Conservation (phyloP, 2,797 vertebrate genomes). For the Fringilla coelebs region DNA sequence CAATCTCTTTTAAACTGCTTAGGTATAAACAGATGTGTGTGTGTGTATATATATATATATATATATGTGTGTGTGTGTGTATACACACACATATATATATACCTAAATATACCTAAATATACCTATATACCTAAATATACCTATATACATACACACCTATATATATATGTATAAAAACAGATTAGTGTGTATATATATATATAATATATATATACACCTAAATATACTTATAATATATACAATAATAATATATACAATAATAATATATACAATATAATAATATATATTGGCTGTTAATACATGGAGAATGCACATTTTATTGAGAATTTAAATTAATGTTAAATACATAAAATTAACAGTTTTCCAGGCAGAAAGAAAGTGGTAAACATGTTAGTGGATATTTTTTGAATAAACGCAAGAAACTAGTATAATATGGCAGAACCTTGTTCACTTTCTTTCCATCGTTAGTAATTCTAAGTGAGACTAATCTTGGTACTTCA, state of each 20-base stretch:
- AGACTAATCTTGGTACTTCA: background rate
- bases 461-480: background rate
- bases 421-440: background rate
- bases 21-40: background rate
- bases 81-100: background rate
- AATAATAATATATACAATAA: too few relatives aligned
- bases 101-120: too few relatives aligned
- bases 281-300: background rate
- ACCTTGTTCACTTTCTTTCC: background rate
- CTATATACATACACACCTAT: too few relatives aligned
- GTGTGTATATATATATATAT: background rate
- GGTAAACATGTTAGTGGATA: background rate
- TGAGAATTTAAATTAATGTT: background rate
- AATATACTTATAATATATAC: background rate
- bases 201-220: background rate
- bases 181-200: too few relatives aligned
- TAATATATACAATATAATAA: too few relatives aligned
- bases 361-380: background rate
- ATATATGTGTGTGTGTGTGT: too few relatives aligned
- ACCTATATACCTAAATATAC: too few relatives aligned
- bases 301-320: background rate
- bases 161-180: background rate
- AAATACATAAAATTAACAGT: background rate
- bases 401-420: background rate
- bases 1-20: background rate